These are phyloP conservation scores for Hermetia illucens DNA, from an alignment of 1,140 invertebrate genomes.

Conservation along the genomic window DNA sequence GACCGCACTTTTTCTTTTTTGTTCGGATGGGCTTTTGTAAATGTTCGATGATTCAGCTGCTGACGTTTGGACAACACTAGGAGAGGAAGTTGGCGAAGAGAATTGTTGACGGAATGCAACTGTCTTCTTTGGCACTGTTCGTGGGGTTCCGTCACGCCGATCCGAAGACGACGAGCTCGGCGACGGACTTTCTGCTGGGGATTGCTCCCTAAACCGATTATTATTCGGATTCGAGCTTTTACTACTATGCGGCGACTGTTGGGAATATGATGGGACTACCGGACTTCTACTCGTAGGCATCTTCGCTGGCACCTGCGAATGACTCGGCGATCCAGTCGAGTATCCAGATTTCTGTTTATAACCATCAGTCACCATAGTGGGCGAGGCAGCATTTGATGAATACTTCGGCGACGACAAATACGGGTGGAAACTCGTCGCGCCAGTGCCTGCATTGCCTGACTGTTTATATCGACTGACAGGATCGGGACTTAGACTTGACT, in stretches of 20 bases:
- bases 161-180: slow-evolving; percentile 1
- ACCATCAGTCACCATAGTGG: background rate
- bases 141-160: slow-evolving; percentile 16
- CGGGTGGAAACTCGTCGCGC: slow-evolving; percentile 2
- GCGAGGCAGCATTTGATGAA: background rate
- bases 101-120: slow-evolving; percentile 28
- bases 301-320: background rate
- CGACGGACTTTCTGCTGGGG: background rate
- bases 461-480: background rate
- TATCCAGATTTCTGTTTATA: no score
- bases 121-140: slow-evolving; percentile 31
- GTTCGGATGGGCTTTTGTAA: background rate
- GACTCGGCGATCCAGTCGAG: background rate
- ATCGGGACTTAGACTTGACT: slow-evolving; percentile 1
- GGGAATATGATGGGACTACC: no score
- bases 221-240: background rate
- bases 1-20: background rate
- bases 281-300: background rate
- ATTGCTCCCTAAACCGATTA: background rate
- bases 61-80: slow-evolving; percentile 8
- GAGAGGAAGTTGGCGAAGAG: slow-evolving; percentile 22
- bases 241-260: background rate
- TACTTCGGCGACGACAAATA: slow-evolving; percentile 2
- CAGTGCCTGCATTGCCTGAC: background rate
- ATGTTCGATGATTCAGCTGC: slow-evolving; percentile 1